Base-by-base conservation (phyloP, 2,888 invertebrate species). In the Iselma pallidipennis region DNA sequence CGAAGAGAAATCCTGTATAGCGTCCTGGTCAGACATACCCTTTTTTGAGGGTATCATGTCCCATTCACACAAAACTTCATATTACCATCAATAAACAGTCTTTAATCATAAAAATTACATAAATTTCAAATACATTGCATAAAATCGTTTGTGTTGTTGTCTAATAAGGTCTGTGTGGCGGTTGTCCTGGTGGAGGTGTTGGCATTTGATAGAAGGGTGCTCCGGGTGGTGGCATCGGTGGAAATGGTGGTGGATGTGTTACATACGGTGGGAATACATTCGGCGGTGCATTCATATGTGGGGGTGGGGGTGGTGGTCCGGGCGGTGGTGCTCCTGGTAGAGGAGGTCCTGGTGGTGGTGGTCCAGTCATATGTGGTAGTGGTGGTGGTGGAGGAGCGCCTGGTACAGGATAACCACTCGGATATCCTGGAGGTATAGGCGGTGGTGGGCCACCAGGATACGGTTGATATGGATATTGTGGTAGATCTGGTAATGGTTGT, bases 181-280 rank as follows among this genome's bases (percentile, higher is more conserved):
- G 81, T 74, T 25, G 57, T 74, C 77, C 49, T 9, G 78, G 74
- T 5, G 81, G 78, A 21, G 80, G 76, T 14, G 80, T 45, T 4
- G 45, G 75, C 14, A 76, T 75, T 45, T 67, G 80, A 71, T 73
- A 80, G 75, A 62, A 81, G 1, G 84, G 83, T 0, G 84, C 83
- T 1, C 66, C 67, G 0, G 84, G 84, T 60, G 84, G 70, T 65
- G 84, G 84, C 59, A 83, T 80, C 26, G 83, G 67, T 10, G 82
- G 73, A 64, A 80, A 78, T 57, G 78, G 78, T 7, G 80, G 80
- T 1, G 80, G 79, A 62, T 79, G 78, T 12, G 71, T 70, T 1
- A 78, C 77, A 50, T 74, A 79, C 4, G 73, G 68, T 4, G 79
- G 74, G 69, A 76, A 80, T 7, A 78, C 78, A 9, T 69, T 67